Percentiles rank a stretch among this genome's conserved stretches.
phyloP scores from a whole-genome alignment of 2,797 vertebrate genomes.

The Micrastur ruficollis region DNA sequence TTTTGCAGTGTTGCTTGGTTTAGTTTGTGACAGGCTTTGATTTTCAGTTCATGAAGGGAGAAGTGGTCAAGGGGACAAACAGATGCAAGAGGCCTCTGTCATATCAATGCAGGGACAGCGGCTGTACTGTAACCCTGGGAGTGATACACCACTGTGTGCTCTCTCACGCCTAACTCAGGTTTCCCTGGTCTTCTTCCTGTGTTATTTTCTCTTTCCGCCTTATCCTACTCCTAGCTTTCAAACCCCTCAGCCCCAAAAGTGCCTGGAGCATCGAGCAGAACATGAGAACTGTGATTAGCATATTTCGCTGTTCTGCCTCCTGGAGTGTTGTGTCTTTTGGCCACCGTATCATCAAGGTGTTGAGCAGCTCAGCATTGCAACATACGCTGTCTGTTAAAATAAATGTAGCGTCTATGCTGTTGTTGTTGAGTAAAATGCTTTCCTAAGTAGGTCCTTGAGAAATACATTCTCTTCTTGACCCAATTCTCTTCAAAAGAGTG shows the following conservation, averaged over 20 bases:
- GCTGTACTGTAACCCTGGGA: background rate
- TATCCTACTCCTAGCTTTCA: background rate
- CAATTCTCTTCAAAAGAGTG: background rate
- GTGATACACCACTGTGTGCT: background rate
- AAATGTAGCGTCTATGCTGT: background rate
- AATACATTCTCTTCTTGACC: constrained; percentile 15
- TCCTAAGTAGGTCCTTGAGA: constrained; percentile 36
- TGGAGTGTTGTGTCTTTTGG: background rate
- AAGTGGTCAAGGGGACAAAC: background rate
- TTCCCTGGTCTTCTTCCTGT: background rate
- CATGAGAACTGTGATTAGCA: background rate
- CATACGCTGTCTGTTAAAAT: background rate
- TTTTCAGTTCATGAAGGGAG: background rate
- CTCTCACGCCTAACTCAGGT: background rate
- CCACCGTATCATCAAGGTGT: background rate
- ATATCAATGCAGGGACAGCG: rapidly evolving
- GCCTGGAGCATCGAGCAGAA: background rate
- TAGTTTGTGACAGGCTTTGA: background rate
- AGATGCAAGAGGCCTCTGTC: rapidly evolving
- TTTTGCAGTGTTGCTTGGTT: background rate
- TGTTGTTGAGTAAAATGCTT: background rate
- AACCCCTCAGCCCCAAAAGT: background rate
- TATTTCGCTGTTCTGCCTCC: background rate
- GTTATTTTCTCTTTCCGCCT: background rate
- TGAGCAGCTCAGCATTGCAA: background rate